Conservation (phyloP, 2,113 vertebrate genomes). For the Turdus rufiventris region DNA sequence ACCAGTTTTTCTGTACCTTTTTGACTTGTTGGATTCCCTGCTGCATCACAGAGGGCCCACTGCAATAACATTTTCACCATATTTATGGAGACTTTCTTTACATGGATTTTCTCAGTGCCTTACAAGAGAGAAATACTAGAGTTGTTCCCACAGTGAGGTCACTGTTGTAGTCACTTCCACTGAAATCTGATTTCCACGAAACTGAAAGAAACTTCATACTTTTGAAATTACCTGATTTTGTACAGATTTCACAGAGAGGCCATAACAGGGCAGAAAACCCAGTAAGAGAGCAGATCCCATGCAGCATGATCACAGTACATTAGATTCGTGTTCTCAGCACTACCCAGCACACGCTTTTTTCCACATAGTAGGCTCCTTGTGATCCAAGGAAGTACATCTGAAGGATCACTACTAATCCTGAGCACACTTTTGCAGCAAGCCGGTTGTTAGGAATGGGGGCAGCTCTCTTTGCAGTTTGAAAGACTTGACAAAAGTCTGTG, state of each 20-base stretch:
- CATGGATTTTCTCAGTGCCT: accelerated
- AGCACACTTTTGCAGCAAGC: background rate
- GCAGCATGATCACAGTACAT: background rate
- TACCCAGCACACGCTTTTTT: background rate
- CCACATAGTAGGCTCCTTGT: background rate
- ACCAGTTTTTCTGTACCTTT: background rate
- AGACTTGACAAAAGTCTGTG: too few relatives aligned
- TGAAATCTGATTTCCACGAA: background rate
- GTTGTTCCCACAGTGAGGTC: background rate
- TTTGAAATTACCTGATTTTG: background rate
- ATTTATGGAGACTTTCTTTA: background rate
- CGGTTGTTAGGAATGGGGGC: background rate
- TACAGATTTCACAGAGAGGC: background rate
- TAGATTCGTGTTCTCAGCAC: background rate
- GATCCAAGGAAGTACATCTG: background rate
- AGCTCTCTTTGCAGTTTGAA: background rate
- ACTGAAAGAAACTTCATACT: background rate
- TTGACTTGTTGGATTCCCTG: background rate
- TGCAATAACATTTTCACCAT: accelerated
- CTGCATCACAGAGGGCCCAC: accelerated
- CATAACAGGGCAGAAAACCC: background rate
- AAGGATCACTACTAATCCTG: background rate
- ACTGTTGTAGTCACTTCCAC: background rate
- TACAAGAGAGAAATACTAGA: background rate
- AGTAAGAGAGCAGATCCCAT: background rate